Percentiles rank a stretch among this genome's conserved stretches.
Evolutionary conservation across 2,113 vertebrate genomes (phyloP).

Genomic region (Phalacrocorax aristotelis): DNA sequence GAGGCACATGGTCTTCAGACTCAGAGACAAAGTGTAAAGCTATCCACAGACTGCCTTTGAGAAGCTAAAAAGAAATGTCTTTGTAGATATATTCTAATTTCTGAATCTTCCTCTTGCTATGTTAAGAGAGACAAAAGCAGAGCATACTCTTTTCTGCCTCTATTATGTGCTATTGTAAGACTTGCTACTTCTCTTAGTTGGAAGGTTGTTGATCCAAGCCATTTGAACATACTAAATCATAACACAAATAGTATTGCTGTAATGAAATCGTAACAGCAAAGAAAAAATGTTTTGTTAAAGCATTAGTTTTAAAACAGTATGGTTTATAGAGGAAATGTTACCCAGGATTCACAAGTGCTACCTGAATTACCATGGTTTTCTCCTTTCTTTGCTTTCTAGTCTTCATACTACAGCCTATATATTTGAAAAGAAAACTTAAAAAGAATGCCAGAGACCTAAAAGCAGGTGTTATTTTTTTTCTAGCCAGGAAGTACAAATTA

Average conservation of each 20-base stretch:
- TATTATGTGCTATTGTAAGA: rapidly evolving
- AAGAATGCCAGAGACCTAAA: neutral
- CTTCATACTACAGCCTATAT: neutral
- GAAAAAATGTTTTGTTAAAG: neutral
- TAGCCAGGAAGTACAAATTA: neutral
- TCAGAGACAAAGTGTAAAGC: neutral
- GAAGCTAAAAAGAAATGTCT: neutral
- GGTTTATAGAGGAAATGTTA: neutral
- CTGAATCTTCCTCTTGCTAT: neutral
- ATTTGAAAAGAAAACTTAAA: neutral
- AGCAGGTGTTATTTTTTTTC: neutral
- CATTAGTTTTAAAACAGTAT: neutral
- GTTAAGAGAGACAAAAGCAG: neutral
- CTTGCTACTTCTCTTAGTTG: neutral
- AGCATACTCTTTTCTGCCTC: neutral
- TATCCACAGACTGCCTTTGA: neutral
- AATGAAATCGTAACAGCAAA: neutral
- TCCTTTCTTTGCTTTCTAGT: neutral
- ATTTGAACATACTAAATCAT: neutral
- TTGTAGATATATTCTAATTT: rapidly evolving
- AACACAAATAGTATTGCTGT: neutral
- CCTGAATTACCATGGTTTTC: neutral
- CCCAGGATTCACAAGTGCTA: neutral
- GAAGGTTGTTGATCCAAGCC: neutral
- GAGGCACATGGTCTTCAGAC: neutral